A percentile compares a stretch with the other conserved stretches of the same genome.
These are phyloP conservation scores for Aegotheles bennettii DNA, from an alignment of 2,113 vertebrate genomes.

Conservation along the genomic window DNA sequence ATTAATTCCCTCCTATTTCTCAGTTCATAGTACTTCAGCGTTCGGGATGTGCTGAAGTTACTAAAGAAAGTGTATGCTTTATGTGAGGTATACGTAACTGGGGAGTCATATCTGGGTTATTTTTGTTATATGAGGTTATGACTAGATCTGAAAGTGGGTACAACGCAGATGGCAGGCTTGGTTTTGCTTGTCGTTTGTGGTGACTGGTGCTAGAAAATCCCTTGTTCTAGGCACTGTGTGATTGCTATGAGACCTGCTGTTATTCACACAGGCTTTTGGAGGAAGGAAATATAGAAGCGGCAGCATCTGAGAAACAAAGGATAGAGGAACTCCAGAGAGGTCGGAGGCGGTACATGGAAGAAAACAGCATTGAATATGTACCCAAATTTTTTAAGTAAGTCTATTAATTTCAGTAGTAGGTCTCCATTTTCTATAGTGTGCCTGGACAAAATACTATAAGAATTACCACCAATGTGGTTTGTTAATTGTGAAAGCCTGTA, in stretches of 20 bases:
- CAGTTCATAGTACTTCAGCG: background rate
- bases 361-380: constrained; percentile 87
- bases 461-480: background rate
- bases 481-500: background rate
- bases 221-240: background rate
- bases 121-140: background rate
- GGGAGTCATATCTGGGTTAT: background rate
- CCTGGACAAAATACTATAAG: background rate
- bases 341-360: constrained; percentile 89
- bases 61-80: background rate
- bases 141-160: background rate
- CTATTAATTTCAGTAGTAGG: background rate
- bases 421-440: background rate
- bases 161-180: background rate
- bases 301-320: constrained; percentile 89
- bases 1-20: background rate
- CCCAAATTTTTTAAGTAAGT: constrained; percentile 97
- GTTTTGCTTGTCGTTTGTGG: background rate
- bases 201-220: background rate
- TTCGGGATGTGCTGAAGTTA: background rate
- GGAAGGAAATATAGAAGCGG: constrained; percentile 92
- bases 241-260: constrained; percentile 7
- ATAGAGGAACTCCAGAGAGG: constrained; percentile 93
- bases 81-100: background rate
- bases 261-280: constrained; percentile 81